These are phyloP conservation scores for Anagrus nilaparvatae DNA, from an alignment of 1,140 invertebrate species.

Conservation along the genomic window DNA sequence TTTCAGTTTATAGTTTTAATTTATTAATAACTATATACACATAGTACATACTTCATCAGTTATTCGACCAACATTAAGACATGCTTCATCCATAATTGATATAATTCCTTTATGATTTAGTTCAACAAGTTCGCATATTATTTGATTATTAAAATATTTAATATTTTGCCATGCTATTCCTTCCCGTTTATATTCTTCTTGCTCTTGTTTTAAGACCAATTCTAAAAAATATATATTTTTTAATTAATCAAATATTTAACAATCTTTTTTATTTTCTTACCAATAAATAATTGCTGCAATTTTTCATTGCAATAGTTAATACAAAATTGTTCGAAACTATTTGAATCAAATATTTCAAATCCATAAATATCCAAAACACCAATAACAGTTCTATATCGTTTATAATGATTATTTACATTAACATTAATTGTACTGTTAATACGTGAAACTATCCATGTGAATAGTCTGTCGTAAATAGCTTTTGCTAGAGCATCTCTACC, in stretches of 20 bases:
- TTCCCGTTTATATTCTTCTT: conserved; percentile 88
- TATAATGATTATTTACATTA: conserved; percentile 38
- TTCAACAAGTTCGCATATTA: conserved; percentile 90
- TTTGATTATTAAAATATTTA: conserved; percentile 88
- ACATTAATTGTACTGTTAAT: conserved; percentile 80
- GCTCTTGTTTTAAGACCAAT: conserved; percentile 89
- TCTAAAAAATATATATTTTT: conserved; percentile 45
- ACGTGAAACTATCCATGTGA: conserved; percentile 82
- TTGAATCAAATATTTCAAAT: conserved; percentile 92
- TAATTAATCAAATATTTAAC: neutral
- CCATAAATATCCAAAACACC: conserved; percentile 96
- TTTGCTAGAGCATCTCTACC: conserved; percentile 91
- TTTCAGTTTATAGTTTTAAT: neutral
- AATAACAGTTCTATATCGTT: conserved; percentile 72
- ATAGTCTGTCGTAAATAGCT: conserved; percentile 85
- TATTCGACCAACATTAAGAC: conserved; percentile 86
- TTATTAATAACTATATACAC: neutral
- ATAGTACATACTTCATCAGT: conserved; percentile 58
- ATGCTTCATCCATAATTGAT: conserved; percentile 90
- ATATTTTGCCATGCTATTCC: conserved; percentile 87
- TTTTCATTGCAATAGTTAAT: conserved; percentile 98
- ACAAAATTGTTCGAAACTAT: conserved; percentile 91
- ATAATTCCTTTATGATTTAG: conserved; percentile 82
- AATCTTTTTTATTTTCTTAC: conserved; percentile 43
- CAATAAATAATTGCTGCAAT: conserved; percentile 91